These are phyloP conservation scores for Diogma glabrata DNA, from an alignment of 2,888 invertebrate genomes.

Conservation along the genomic window DNA sequence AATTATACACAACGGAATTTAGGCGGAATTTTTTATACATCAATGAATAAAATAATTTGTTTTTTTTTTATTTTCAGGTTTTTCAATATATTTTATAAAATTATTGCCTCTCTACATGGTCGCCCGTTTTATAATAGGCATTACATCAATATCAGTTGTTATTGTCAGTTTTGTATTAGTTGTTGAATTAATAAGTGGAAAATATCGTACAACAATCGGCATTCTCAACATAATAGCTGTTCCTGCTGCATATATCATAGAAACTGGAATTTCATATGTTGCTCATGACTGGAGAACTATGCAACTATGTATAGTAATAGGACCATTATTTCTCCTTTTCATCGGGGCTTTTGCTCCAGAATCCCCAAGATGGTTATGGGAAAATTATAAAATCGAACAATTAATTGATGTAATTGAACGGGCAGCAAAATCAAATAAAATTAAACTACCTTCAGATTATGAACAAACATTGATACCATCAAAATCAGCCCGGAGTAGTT, in stretches of 20 bases:
- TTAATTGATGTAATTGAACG: slow-evolving; percentile 49
- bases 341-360: slow-evolving; percentile 60
- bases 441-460: slow-evolving; percentile 49
- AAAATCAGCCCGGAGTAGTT: too few relatives aligned
- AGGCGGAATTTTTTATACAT: too few relatives aligned
- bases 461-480: slow-evolving; percentile 49
- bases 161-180: slow-evolving; percentile 60
- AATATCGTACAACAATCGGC: slow-evolving; percentile 51
- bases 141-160: slow-evolving; percentile 46
- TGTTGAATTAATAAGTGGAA: slow-evolving; percentile 51
- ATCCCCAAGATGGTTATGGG: slow-evolving; percentile 66
- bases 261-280: slow-evolving; percentile 47
- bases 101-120: slow-evolving; percentile 46
- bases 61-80: slow-evolving; percentile 25
- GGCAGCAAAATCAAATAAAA: slow-evolving; percentile 53
- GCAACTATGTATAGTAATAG: slow-evolving; percentile 40
- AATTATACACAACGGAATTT: too few relatives aligned
- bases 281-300: slow-evolving; percentile 45
- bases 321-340: too few relatives aligned
- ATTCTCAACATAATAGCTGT: slow-evolving; percentile 51
- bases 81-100: slow-evolving; percentile 44
- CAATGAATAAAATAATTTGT: too few relatives aligned
- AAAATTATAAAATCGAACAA: slow-evolving; percentile 55
- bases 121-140: slow-evolving; percentile 45
- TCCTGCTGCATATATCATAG: slow-evolving; percentile 44